Base-by-base conservation (phyloP, 2,113 vertebrate species). In the Astatoreochromis straeleni region DNA sequence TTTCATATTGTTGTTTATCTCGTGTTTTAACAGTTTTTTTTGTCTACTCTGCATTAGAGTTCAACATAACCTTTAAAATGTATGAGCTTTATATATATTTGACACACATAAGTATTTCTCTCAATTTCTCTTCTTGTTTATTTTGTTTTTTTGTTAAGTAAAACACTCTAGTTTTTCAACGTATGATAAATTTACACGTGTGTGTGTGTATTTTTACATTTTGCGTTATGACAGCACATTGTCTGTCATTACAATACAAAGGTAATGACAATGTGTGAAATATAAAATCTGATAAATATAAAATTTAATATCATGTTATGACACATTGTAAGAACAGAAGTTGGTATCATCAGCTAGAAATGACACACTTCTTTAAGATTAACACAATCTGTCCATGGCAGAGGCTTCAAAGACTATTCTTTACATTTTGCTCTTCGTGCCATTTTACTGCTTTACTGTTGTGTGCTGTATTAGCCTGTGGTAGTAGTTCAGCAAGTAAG, bases 1-100 rank as follows among this genome's bases (percentile, higher is more conserved):
- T 87, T 91, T 86, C 90, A 88, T 90, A 91, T 92, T 92, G 87
- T 91, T 95, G 93, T 94, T 94, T 93, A 85, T 90, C 57, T 88
- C 81, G 3, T 19, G 42, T 88, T 89, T 92, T 82, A 93, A 92
- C 93, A 63, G 79, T 1, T 88, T 82, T 82, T 81, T 83, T 53
- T 57, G 33, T 87, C 81, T 73, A 87, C 35, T 87, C 24, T 89
- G 79, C 35, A 84, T 51, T 24, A 13, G 65, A 83, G 54, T 85
- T 79, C 47, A 60, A 14, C 42, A 16, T 12, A 6, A 84, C 7
- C 79, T 86, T 45, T 83, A 31, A 49, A 80, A 89, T 68, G 21
- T 21, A 83, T 33, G 29, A 26, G 57, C 40, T 65, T 58, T 11
- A 87, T 9, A 51, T 49, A 54, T 9, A n/a, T 45, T 7, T 24